Evolutionary conservation across 2,888 invertebrate genomes (phyloP), one percentile per base, ranked within the genome.

Genomic region (Noctuana brunneofusca): DNA sequence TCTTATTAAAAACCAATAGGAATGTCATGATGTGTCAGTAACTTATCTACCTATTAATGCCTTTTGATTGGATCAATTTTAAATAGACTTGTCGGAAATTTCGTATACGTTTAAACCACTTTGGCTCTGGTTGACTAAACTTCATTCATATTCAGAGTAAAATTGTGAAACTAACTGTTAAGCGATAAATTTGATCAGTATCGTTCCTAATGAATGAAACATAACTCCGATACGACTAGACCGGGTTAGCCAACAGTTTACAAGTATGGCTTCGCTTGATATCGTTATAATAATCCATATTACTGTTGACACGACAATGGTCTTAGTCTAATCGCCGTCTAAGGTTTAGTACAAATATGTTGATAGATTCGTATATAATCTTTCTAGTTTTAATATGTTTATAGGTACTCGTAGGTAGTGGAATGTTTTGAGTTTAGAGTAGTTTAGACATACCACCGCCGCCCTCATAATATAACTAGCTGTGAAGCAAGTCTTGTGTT

Each of bases 141-240:
- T 52, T 52, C 41, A 43, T 59, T 50, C 27, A 30, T 30, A 59
- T 50, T 35, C 54, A 20, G 20, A 35, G 41, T 48, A 22, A 43
- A 48, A 54, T 54, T 60, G 46, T 53, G 60, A 54, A 60, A 60
- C 11, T 48, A 6, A 48, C 32, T 54, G 35, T 35, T 60, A 43
- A 43, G 35, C 53, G 43, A 53, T 60, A 35, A 53, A 24, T 54
- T 35, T 9, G 54, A 60, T 60, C 54, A 16, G 24, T 60, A 48
- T 54, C 48, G 46, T 27, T 52, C 38, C 54, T 60, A 60, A 60
- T 60, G 60, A 54, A 54, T 54, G 54, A 60, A 60, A 60, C 60
- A 35, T 60, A 54, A 60, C 30, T 54, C 60, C 60, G 46, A 16
- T 20, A 52, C 24, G 14, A 55, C 9, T 18, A 12, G 30, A 52